phyloP scores from a whole-genome alignment of 2,113 vertebrate species.

The Coturnix japonica region DNA sequence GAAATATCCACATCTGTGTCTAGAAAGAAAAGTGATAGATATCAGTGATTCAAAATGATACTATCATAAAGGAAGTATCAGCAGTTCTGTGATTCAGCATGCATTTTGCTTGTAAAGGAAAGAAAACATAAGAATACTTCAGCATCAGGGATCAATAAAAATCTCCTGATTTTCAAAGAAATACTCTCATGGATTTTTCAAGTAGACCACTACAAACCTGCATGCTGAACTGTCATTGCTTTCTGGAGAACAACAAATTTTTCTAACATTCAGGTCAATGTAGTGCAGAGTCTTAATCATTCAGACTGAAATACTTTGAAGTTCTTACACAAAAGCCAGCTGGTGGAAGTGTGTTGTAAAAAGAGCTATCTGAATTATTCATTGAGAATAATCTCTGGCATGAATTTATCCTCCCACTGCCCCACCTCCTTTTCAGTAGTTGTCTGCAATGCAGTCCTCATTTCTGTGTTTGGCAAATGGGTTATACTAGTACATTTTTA shows the following conservation, averaged over 20 bases:
- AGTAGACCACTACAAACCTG: constrained; percentile 26
- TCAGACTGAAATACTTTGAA: constrained; percentile 72
- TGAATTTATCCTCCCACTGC: not conserved
- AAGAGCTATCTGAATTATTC: constrained; percentile 51
- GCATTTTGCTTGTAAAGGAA: constrained; percentile 23
- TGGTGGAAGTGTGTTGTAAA: constrained; percentile 48
- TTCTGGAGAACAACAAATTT: constrained; percentile 62
- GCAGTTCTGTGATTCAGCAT: constrained; percentile 5
- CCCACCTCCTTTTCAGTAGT: constrained; percentile 31
- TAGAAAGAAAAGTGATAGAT: constrained; percentile 29
- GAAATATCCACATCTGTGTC: constrained; percentile 20
- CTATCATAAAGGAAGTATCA: constrained; percentile 23
- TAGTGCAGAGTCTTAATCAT: constrained; percentile 64
- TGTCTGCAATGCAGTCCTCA: constrained; percentile 19
- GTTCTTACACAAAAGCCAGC: constrained; percentile 61
- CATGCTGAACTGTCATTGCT: constrained; percentile 54
- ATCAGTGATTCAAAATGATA: constrained; percentile 6
- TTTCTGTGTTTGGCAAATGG: not conserved
- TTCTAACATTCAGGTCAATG: constrained; percentile 62
- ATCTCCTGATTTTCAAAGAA: constrained; percentile 11
- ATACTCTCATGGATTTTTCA: constrained; percentile 24
- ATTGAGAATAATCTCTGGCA: constrained; percentile 33
- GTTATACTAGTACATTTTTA: not conserved
- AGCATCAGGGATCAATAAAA: constrained; percentile 57
- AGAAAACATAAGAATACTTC: constrained; percentile 31